These are phyloP conservation scores for Sebastes itinus DNA, from an alignment of 2,797 vertebrate genomes.

Conservation along the genomic window DNA sequence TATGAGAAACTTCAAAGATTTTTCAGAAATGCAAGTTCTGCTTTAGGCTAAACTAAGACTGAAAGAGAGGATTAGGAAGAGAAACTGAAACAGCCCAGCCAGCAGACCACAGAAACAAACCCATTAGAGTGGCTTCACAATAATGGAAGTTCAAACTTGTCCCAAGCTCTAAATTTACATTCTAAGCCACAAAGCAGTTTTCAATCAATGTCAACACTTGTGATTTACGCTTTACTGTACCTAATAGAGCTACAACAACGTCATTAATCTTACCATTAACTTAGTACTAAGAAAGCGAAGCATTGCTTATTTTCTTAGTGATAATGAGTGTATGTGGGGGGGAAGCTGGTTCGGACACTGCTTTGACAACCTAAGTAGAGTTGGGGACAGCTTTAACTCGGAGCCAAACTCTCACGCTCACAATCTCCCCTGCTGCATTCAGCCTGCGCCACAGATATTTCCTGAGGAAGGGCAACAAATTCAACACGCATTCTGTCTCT, in stretches of 20 bases:
- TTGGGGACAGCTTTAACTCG: conserved; percentile 35
- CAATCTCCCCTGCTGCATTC: conserved; percentile 66
- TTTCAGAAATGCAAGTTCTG: background rate
- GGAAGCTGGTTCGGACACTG: conserved; percentile 32
- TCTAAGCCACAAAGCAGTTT: background rate
- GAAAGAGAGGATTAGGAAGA: conserved; percentile 23
- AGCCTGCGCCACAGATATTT: conserved; percentile 78
- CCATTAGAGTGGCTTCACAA: background rate
- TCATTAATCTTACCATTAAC: background rate
- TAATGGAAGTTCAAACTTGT: background rate
- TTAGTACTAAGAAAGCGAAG: background rate
- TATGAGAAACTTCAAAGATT: background rate
- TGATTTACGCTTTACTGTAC: background rate
- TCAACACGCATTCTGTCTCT: conserved; percentile 70
- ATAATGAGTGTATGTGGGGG: conserved; percentile 1
- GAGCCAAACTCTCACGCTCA: conserved; percentile 72
- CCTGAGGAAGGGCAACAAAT: conserved; percentile 81
- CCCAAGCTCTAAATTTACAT: background rate
- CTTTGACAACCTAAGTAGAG: conserved; percentile 40
- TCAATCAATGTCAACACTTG: background rate
- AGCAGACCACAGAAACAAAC: background rate
- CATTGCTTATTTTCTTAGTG: conserved; percentile 24
- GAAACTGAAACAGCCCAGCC: conserved; percentile 33
- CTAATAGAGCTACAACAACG: background rate
- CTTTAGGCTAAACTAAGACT: background rate